These are phyloP conservation scores for Xenopus borealis DNA, from an alignment of 2,113 vertebrate genomes.

Conservation along the genomic window DNA sequence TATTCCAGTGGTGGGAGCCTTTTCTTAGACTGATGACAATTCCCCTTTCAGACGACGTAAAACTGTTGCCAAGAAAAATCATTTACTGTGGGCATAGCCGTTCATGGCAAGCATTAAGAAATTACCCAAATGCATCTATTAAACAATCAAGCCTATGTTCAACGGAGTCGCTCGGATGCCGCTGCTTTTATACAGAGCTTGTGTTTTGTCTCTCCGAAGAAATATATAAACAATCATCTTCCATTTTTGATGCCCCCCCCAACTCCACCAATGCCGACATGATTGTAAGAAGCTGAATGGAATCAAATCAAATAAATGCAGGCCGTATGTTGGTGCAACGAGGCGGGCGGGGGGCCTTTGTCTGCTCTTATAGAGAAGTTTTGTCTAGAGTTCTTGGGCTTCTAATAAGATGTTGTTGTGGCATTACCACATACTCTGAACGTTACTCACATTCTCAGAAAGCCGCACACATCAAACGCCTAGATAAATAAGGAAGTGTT, in stretches of 20 bases:
- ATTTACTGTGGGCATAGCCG: too few species aligned
- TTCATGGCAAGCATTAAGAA: too few species aligned
- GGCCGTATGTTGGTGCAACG: conserved; percentile 6
- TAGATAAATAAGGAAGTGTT: conserved; percentile 2
- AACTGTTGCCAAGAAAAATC: too few species aligned
- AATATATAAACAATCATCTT: conserved; percentile 16
- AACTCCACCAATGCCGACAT: too few species aligned
- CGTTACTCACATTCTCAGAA: conserved; percentile 13
- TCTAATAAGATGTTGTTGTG: background rate
- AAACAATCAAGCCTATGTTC: background rate
- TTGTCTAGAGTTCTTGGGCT: background rate
- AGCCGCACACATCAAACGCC: conserved; percentile 24
- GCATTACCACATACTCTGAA: conserved; percentile 19
- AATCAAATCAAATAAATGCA: conserved; percentile 6
- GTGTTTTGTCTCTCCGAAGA: conserved; percentile 1
- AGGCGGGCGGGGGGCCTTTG: too few species aligned
- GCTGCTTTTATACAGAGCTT: background rate
- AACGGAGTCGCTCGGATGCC: too few species aligned
- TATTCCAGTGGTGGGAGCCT: too few species aligned
- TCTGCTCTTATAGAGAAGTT: too few species aligned
- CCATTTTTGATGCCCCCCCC: background rate
- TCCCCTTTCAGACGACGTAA: too few species aligned
- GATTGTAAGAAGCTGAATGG: background rate
- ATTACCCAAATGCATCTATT: too few species aligned
- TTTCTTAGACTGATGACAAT: too few species aligned